Evolutionary conservation across 2,797 vertebrate species (phyloP), one percentile per base, ranked within the genome.

Genomic region (Pygocentrus nattereri): DNA sequence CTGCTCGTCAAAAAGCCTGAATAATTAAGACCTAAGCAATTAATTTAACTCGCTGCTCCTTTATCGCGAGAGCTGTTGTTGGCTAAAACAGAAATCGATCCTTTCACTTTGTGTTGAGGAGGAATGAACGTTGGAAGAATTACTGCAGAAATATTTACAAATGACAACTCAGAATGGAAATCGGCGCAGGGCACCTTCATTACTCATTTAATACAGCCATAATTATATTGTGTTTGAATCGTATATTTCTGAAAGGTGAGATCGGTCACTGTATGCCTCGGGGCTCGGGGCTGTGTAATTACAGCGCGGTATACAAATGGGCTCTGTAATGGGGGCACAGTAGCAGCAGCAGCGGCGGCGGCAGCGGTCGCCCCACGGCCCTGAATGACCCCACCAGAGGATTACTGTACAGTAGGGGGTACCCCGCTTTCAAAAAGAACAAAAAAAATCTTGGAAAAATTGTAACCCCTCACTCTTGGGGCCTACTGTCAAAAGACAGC

Each of bases 261-360:
- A 89, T 87, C 86, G 83, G 65, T 88, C 91, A 90, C 87, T 88
- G 82, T 83, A 82, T 90, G 93, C 92, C 93, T 90, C 84, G 80
- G 89, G 94, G 93, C 92, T 88, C 84, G 84, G 86, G 87, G 84
- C 88, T 91, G 92, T 93, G 93, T 95, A 95, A 96, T 96, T 96
- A 95, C 94, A 92, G 90, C 89, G 91, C 92, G 89, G 94, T 95
- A 94, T 95, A 95, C 94, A 95, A 94, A 94, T 95, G 93, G 93
- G 94, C 93, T 91, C 87, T 85, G 88, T 93, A 93, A 93, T 91
- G 88, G 91, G 87, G 87, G 88, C 76, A 18, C 80, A 67, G 82
- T 56, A 19, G 74, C 56, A 6, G 76, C 34, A 41, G 85, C 68
- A 18, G 72, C 50, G 15, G 18, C 23, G 47, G 38, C 44, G 10